Base-by-base conservation (phyloP, 2,113 vertebrate genomes). In the Mugil cephalus region DNA sequence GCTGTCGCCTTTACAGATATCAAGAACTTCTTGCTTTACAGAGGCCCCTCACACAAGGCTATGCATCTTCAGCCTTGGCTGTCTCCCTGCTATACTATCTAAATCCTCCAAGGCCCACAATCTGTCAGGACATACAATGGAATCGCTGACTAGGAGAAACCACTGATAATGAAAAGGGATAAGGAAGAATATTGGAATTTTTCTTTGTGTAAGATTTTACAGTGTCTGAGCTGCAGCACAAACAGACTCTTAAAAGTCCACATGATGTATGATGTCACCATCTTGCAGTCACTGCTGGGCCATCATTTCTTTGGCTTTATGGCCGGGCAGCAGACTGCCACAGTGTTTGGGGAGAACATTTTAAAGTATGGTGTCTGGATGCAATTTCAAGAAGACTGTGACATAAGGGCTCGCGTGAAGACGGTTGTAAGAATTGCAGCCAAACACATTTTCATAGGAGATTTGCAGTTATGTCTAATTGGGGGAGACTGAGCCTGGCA, bases 81-180 rank as follows among this genome's bases (percentile, higher is more conserved):
- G 69, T 82, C 66, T 72, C 48, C 12, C 47, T 4, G 40, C 51
- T 53, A 18, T 17, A 24, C 45, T 77, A 80, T 85, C 85, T 87
- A 79, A 86, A 80, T 84, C 78, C 71, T 79, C 58, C 52, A n/a
- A n/a, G 56, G 42, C 67, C 46, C 52, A 19, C 51, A 74, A 53
- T 77, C 48, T 85, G 67, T 77, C 66, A 15, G 38, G 50, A 64
- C 74, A 59, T 8, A 84, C 68, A 90, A 79, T 42, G 66, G 71
- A 83, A 75, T 71, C 4, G 51, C 81, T 80, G 77, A 82, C 69
- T 66, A 13, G 45, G 17, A 67, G 46, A 53, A 84, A 77, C 43
- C 56, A 45, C 38, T 77, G 74, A 79, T 79, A 83, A 83, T 81
- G 80, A 72, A 79, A 83, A 74, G 21, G 52, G 46, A 80, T 76